These are phyloP conservation scores for Hydractinia symbiolongicarpus DNA, from an alignment of 30 jellyfish, hydroid and myxozoan genomes.

Conservation along the genomic window DNA sequence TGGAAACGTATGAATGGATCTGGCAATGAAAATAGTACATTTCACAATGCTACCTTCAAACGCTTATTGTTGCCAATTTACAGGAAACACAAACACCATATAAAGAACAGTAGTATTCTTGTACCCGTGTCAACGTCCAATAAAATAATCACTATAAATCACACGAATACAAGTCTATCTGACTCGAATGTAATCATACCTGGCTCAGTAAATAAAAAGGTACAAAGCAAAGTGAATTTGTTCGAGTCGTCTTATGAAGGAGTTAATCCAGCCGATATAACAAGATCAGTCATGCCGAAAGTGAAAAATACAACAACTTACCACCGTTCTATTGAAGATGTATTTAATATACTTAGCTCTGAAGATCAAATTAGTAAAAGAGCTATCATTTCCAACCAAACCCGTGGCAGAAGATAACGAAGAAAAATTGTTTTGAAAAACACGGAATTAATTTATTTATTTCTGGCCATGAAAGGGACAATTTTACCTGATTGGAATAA, in stretches of 20 bases:
- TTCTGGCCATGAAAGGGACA: no score
- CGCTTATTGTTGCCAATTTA: neutral
- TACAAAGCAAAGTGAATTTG: neutral
- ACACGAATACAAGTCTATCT: neutral
- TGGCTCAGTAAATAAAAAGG: neutral
- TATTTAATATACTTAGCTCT: neutral
- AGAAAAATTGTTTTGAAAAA: no score
- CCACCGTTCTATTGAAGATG: neutral
- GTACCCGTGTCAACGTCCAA: neutral
- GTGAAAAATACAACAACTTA: neutral
- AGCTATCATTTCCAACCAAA: neutral
- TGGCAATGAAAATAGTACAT: neutral
- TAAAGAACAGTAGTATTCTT: neutral
- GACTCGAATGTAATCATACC: neutral
- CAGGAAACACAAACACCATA: neutral
- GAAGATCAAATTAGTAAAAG: constrained; percentile 2
- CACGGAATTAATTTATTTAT: no score
- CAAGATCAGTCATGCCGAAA: constrained; percentile 7
- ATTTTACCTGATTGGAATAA: no score
- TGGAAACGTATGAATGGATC: neutral
- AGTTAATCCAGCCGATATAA: neutral
- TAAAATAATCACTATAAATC: neutral
- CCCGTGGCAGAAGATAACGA: no score
- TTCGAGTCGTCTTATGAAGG: neutral
- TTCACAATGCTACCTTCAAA: neutral